Base-by-base conservation (phyloP, 2,888 invertebrate genomes). In the Conus canariensis region DNA sequence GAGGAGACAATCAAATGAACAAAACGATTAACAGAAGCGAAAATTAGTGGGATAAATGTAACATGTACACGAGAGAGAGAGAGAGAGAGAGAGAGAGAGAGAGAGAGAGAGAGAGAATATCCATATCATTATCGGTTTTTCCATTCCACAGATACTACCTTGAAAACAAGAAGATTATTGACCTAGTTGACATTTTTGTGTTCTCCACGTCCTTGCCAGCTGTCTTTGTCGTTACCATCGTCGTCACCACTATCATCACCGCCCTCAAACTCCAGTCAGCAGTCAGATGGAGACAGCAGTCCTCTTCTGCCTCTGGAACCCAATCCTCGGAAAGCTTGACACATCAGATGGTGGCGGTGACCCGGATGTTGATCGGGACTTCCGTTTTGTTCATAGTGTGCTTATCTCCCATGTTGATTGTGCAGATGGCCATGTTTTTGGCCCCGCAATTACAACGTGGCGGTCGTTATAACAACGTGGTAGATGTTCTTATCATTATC, bases 221-320 rank as follows among this genome's bases (percentile, higher is more conserved):
- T n/a, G 22, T 74, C 87, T 58, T 87, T 58, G 4, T 87, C 74
- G 14, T 74, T 74, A 30, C 59, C 87, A 58, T 70, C 74, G 19
- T 87, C 74, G 16, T 74, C 87, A 87, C 87, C 74, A 87, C 87
- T 1, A n/a, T 70, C 74, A n/a, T 74, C 74, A 87, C 87, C 22
- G 74, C 74, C 74, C 12, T 56, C 58, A 87, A 87, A 74, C 87
- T 87, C 19, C 74, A 30, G 12, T 58, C 87, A n/a, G 22, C 87
- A 10, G 58, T 59, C 58, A 87, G n/a, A 19, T 87, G 87, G 87
- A 64, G 87, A n/a, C 87, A 77, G 58, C 87, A 87, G 25, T 12
- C 74, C 6, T n/a, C 87, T 30, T 70, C 70, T 70, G 16, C 19
- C n/a, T 70, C 70, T 70, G 16, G 12, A 14, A 22, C 22, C 19